A percentile compares a stretch with the other conserved stretches of the same genome.
phyloP scores from a whole-genome alignment of 2,113 vertebrate species.

The Seriola aureovittata region DNA sequence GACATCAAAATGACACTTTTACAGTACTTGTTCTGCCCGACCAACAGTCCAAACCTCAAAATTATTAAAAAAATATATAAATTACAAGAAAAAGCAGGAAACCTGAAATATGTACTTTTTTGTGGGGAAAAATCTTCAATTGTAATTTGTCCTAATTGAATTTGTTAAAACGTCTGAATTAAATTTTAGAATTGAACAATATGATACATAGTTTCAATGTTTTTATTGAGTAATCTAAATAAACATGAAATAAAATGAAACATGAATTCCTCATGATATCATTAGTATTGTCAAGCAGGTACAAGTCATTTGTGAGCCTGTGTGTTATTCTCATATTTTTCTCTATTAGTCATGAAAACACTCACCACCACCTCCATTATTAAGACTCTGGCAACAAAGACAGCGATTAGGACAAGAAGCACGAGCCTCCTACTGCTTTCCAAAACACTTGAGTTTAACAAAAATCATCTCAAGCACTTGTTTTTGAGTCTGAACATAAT shows the following conservation, averaged over 20 bases:
- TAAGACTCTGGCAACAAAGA: background rate
- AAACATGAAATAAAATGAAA: background rate
- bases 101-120: background rate
- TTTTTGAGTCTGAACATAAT: constrained; percentile 9
- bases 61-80: too few relatives aligned
- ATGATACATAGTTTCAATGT: background rate
- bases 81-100: too few relatives aligned
- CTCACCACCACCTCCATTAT: background rate
- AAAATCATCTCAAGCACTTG: constrained; percentile 13
- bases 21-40: too few relatives aligned
- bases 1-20: too few relatives aligned
- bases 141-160: too few relatives aligned
- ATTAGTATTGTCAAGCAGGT: background rate
- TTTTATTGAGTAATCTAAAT: background rate
- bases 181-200: too few relatives aligned
- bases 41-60: too few relatives aligned
- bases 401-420: background rate
- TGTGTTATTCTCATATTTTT: background rate
- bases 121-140: background rate
- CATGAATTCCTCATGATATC: background rate
- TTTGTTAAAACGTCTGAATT: too few relatives aligned
- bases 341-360: background rate
- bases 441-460: constrained; percentile 24
- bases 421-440: constrained; percentile 13
- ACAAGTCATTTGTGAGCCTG: background rate